Conservation (phyloP, 2,888 invertebrate species). For the Lithophane semibrunnea region DNA sequence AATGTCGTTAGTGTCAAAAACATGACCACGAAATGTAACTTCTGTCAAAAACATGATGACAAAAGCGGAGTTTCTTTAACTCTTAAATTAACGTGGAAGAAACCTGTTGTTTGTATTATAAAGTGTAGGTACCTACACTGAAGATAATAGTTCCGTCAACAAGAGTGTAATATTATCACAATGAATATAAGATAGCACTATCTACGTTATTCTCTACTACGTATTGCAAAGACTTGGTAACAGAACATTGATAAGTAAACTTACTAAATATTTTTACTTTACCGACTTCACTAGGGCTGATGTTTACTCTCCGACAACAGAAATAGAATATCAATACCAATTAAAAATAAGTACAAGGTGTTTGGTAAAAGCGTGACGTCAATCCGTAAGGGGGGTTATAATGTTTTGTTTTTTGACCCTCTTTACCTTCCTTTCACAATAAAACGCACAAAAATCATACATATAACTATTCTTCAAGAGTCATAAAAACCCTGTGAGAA, state of each 20-base stretch:
- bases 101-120: constrained; percentile 40
- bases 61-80: neutral
- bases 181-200: constrained; percentile 48
- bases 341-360: constrained; percentile 16
- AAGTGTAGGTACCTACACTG: constrained; percentile 5
- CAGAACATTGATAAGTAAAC: constrained; percentile 31
- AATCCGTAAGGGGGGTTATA: constrained; percentile 2
- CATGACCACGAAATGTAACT: neutral
- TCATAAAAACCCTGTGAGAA: too few species aligned
- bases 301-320: neutral
- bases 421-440: neutral
- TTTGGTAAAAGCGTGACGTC: constrained; percentile 27
- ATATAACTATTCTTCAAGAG: too few species aligned
- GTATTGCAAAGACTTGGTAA: constrained; percentile 27
- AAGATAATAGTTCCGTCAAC: constrained; percentile 52
- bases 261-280: constrained; percentile 9
- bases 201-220: constrained; percentile 28
- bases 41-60: neutral
- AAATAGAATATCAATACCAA: constrained; percentile 33
- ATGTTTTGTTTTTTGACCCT: neutral
- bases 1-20: neutral
- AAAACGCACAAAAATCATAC: neutral
- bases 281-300: neutral
- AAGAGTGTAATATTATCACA: constrained; percentile 37
- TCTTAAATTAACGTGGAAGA: constrained; percentile 3